Percentiles rank a stretch among this genome's conserved stretches.
phyloP scores from a whole-genome alignment of 2,888 invertebrate genomes.

The Tenthredo scrophulariae region DNA sequence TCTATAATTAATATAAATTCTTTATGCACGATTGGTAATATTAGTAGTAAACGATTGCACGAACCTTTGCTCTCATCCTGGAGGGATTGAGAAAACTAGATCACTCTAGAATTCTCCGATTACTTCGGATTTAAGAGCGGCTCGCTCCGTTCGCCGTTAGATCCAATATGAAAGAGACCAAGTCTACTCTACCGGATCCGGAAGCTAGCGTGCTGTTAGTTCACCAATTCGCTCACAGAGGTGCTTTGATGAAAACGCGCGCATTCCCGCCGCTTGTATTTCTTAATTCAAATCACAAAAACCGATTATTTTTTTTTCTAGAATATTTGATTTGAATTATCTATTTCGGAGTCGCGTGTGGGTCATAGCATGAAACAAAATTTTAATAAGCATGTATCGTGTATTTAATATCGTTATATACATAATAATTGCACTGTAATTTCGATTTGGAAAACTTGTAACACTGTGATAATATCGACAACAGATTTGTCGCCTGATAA shows the following conservation, averaged over 20 bases:
- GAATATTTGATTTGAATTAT: not conserved
- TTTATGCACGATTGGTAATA: not conserved
- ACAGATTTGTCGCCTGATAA: not conserved
- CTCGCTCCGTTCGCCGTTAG: constrained; percentile 61
- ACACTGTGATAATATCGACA: constrained; percentile 2
- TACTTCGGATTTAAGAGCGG: constrained; percentile 64
- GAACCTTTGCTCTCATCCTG: constrained; percentile 76
- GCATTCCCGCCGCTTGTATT: not conserved
- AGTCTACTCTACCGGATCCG: constrained; percentile 38
- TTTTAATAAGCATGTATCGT: constrained; percentile 2
- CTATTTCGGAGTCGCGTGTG: too few species aligned
- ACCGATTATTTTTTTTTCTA: not conserved
- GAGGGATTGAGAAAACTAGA: constrained; percentile 65
- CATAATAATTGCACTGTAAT: constrained; percentile 29
- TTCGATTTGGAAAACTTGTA: not conserved
- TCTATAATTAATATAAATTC: not conserved
- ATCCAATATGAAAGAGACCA: constrained; percentile 71
- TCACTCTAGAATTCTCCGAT: constrained; percentile 69
- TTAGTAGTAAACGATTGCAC: constrained; percentile 51
- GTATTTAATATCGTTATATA: constrained; percentile 27
- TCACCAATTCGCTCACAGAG: not conserved
- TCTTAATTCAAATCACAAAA: not conserved
- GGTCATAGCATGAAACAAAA: not conserved
- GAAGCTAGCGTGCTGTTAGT: not conserved
- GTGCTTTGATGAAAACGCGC: not conserved